Evolutionary conservation across 2,797 vertebrate species (phyloP).

Genomic region (Knipowitschia caucasica): DNA sequence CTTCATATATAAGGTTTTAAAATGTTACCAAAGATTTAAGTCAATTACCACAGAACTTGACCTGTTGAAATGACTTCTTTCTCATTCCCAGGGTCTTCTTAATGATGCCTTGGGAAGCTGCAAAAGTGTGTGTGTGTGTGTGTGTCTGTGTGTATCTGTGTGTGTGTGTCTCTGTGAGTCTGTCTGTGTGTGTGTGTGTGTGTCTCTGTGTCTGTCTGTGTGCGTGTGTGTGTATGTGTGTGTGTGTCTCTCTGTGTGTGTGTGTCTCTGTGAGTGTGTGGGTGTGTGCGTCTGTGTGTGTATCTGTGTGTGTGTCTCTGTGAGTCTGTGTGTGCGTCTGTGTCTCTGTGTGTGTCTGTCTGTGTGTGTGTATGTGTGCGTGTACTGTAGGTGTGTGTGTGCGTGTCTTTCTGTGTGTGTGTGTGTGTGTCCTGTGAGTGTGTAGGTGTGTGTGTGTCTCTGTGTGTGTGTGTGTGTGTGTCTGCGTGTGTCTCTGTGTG

Average conservation of each 20-base stretch:
- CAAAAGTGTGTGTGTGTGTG: no score
- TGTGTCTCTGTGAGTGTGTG: slow-evolving; percentile 33
- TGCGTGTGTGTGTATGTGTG: slow-evolving; percentile 21
- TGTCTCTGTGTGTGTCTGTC: no score
- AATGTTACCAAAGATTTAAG: background rate
- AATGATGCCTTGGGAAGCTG: slow-evolving; percentile 3
- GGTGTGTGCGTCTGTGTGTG: slow-evolving; percentile 41
- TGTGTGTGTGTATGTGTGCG: no score
- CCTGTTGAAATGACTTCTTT: background rate
- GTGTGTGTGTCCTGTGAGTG: no score
- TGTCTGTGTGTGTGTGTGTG: slow-evolving; percentile 40
- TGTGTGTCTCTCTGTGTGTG: slow-evolving; percentile 38
- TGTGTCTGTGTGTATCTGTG: slow-evolving; percentile 50
- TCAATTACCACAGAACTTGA: background rate
- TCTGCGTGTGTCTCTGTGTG: no score
- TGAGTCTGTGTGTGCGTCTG: no score
- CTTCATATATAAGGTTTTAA: no score
- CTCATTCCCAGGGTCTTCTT: background rate
- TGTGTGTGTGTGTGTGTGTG: no score
- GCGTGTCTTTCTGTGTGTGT: no score
- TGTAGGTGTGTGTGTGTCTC: no score
- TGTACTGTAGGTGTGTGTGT: no score
- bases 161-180: slow-evolving; percentile 39
- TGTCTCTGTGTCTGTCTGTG: no score
- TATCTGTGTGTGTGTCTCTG: slow-evolving; percentile 58